A percentile compares a stretch with the other conserved stretches of the same genome.
Evolutionary conservation across 35 echinoderm and acorn worm species (phyloP).

Genomic region (Ophioderma brevispina): DNA sequence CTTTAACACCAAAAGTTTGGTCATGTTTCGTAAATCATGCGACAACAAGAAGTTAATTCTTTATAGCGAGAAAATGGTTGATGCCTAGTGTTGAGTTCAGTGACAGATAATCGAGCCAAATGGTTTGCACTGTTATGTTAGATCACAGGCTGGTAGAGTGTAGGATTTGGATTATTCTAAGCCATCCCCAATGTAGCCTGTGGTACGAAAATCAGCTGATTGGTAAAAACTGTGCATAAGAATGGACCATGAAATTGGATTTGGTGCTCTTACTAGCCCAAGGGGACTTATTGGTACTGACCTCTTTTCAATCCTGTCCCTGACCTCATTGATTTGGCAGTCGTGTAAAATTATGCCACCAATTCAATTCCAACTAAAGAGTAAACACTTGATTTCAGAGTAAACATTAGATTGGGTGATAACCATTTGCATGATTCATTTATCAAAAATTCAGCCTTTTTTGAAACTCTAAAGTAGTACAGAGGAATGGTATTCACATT

Average conservation of each 20-base stretch:
- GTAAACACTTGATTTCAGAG: neutral
- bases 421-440: neutral
- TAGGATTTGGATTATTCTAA: neutral
- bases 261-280: neutral
- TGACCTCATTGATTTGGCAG: neutral
- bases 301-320: constrained; percentile 9
- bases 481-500: neutral
- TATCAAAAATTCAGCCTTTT: neutral
- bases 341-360: neutral
- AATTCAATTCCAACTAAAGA: neutral
- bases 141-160: too few relatives aligned
- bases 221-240: neutral
- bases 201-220: neutral
- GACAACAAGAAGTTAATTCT: too few relatives aligned
- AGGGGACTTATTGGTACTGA: neutral
- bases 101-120: too few relatives aligned
- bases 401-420: neutral
- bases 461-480: neutral
- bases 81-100: too few relatives aligned
- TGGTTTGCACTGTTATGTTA: too few relatives aligned
- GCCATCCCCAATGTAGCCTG: neutral
- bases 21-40: too few relatives aligned
- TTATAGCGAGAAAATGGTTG: too few relatives aligned
- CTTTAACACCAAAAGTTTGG: too few relatives aligned
- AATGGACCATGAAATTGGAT: neutral